Evolutionary conservation across 1,140 invertebrate species (phyloP).

Genomic region (Pogonomyrmex californicus): DNA sequence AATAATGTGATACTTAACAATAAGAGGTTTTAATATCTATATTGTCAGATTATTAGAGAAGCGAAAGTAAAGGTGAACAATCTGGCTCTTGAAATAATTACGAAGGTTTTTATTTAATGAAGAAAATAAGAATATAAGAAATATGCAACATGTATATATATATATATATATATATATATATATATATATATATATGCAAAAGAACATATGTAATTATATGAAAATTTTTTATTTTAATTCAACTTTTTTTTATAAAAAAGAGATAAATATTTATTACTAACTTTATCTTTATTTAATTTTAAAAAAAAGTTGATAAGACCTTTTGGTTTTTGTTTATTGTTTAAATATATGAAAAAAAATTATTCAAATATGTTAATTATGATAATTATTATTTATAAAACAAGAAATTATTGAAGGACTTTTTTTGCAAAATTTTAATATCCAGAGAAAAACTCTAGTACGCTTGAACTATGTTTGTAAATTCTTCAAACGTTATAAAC

Average conservation of each 20-base stretch:
- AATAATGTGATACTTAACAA: neutral
- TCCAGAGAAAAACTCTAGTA: neutral
- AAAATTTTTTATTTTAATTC: conserved; percentile 12
- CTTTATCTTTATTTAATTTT: neutral
- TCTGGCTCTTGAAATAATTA: neutral
- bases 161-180: neutral
- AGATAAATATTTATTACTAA: neutral
- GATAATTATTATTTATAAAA: neutral
- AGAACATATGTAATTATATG: neutral
- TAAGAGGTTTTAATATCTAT: neutral
- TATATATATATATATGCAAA: neutral
- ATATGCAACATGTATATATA: neutral
- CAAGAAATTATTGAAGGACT: neutral
- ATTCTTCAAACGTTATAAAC: conserved; percentile 21
- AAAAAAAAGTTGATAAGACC: neutral
- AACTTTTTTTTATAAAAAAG: neutral
- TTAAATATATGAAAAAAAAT: neutral
- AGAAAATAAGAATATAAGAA: conserved; percentile 6
- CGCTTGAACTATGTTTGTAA: neutral
- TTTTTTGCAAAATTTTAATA: neutral
- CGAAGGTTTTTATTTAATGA: neutral
- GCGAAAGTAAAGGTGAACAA: neutral
- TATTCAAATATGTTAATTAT: neutral
- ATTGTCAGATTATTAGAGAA: neutral
- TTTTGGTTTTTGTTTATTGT: neutral